Conservation (phyloP, 2,888 invertebrate genomes). For the Parnassius apollo region DNA sequence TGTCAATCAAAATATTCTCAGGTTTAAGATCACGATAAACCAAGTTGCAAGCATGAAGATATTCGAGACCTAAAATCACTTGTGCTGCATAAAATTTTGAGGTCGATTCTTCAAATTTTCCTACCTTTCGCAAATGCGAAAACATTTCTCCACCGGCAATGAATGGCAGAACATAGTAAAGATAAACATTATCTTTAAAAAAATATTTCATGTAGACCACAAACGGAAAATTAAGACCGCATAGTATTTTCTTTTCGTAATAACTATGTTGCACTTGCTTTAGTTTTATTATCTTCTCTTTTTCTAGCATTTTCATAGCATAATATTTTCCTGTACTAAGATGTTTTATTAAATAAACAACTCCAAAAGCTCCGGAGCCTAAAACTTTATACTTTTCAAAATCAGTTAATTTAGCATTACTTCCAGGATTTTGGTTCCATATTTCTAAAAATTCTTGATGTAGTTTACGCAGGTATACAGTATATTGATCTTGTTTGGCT, state of each 20-base stretch:
- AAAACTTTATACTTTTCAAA: slow-evolving; percentile 88
- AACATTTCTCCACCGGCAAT: slow-evolving; percentile 94
- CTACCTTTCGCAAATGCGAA: slow-evolving; percentile 84
- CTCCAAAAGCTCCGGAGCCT: slow-evolving; percentile 95
- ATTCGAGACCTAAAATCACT: slow-evolving; percentile 93
- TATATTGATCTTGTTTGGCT: slow-evolving; percentile 62
- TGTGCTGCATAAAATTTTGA: slow-evolving; percentile 95
- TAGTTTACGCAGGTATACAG: slow-evolving; percentile 56
- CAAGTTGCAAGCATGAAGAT: slow-evolving; percentile 92
- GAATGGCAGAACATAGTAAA: slow-evolving; percentile 91
- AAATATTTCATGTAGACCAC: slow-evolving; percentile 91
- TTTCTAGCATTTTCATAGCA: slow-evolving; percentile 95
- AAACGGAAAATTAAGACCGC: slow-evolving; percentile 93
- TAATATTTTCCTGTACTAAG: slow-evolving; percentile 81
- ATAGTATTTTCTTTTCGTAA: slow-evolving; percentile 94
- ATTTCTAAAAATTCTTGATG: slow-evolving; percentile 64
- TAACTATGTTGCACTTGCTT: slow-evolving; percentile 94
- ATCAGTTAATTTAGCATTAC: slow-evolving; percentile 71
- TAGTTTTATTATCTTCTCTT: slow-evolving; percentile 90
- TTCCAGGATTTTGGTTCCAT: slow-evolving; percentile 55
- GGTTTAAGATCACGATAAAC: slow-evolving; percentile 96
- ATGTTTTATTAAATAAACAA: slow-evolving; percentile 87
- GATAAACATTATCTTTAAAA: slow-evolving; percentile 92
- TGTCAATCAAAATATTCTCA: slow-evolving; percentile 93
- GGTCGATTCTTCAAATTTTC: slow-evolving; percentile 86